Base-by-base conservation (phyloP, 2,888 invertebrate species). In the Nebria salina region DNA sequence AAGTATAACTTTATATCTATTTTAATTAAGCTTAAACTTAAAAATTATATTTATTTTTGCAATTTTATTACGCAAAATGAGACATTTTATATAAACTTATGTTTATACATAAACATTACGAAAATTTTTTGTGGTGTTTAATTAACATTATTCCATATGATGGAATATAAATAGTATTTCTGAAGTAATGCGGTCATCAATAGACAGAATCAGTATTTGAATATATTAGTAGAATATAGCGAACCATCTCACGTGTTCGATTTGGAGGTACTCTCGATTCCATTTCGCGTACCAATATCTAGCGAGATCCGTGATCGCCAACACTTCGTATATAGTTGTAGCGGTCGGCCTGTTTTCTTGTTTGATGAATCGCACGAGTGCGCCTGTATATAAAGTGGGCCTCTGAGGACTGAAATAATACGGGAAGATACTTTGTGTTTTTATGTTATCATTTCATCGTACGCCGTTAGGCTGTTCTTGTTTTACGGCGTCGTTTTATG, bases 381-480 rank as follows among this genome's bases (percentile, higher is more conserved):
- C 54, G 54, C 54, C 13, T 7, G 54, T 54, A 54, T 54, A 54
- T 54, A 54, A 54, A 54, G 54, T 54, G 54, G 54, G 54, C 54
- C 54, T 54, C 54, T 13, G 72, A 72, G 75, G 75, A 42, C 75
- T 81, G 75, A 75, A 81, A 81, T 81, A 81, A 81, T 81, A 81
- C 81, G 66, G 79, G 65, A 82, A 83, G 83, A 82, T 82, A 83
- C 83, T 84, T 84, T 84, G 83, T 84, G 83, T 84, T 84, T 84
- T 84, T 84, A 84, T 84, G 84, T 84, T 83, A 84, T 83, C 84
- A 84, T 84, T 84, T 83, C 83, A 83, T 83, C 83, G 83, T 82
- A 77, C 75, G 74, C 82, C 82, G 84, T 83, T 83, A 83, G 82
- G 83, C 82, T 83, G 83, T 81, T 82, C 82, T 84, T 83, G 83